Evolutionary conservation across 2,113 vertebrate species (phyloP).

Genomic region (Phaethon lepturus): DNA sequence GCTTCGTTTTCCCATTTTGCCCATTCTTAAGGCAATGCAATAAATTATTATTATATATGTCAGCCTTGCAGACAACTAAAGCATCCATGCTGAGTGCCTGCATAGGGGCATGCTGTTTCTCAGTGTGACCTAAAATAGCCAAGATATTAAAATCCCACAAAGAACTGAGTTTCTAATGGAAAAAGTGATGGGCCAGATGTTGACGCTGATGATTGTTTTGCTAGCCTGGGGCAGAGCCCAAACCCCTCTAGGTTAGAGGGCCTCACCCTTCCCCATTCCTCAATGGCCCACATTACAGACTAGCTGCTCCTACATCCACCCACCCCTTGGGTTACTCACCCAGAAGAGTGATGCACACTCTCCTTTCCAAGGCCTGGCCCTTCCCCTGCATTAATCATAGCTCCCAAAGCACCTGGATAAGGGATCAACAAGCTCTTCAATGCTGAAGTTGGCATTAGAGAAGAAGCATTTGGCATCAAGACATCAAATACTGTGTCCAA

Average conservation of each 20-base stretch:
- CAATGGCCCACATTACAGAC: background rate
- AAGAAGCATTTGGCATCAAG: background rate
- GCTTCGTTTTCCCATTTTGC: background rate
- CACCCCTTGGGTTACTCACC: background rate
- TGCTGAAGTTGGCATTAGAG: background rate
- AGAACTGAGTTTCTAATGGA: constrained; percentile 39
- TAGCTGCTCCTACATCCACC: background rate
- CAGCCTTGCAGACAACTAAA: background rate
- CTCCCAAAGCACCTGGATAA: background rate
- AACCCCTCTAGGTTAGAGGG: background rate
- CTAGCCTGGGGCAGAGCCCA: background rate
- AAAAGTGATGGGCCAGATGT: constrained; percentile 44
- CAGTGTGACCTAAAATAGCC: background rate
- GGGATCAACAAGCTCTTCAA: background rate
- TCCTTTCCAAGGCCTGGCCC: background rate
- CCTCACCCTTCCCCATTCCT: background rate
- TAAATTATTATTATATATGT: constrained; percentile 48
- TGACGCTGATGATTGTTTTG: background rate
- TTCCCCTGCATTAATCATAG: background rate
- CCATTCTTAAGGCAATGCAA: background rate
- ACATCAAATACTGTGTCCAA: background rate
- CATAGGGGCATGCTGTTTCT: background rate
- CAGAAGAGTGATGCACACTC: background rate
- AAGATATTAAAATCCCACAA: constrained; percentile 35
- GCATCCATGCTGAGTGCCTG: background rate